phyloP scores from a whole-genome alignment of 2,888 invertebrate genomes.

The Brachypalpus laphriformis region DNA sequence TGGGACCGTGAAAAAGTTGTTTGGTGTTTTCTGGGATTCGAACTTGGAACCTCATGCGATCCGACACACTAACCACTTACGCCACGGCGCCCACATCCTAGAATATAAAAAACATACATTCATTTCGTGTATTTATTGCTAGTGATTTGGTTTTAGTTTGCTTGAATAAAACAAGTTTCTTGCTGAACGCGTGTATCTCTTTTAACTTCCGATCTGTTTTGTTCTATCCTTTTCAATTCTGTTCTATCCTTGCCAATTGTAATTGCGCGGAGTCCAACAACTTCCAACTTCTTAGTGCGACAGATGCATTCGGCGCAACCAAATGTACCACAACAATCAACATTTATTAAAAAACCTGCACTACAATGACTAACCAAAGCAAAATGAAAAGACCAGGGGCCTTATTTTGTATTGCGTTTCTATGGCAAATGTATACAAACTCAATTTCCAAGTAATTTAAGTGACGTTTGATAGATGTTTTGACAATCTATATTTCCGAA shows the following conservation, averaged over 20 bases:
- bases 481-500: no score
- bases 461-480: no score
- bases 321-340: constrained; percentile 25
- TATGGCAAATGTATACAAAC: no score
- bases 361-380: constrained; percentile 45
- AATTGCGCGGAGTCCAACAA: constrained; percentile 76
- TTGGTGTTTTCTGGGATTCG: no score
- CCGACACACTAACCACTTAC: no score
- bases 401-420: no score
- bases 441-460: no score
- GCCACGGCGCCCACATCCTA: no score
- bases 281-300: constrained; percentile 65
- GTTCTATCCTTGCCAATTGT: constrained; percentile 77
- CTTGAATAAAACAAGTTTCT: constrained; percentile 31
- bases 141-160: constrained; percentile 19
- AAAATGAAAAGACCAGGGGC: constrained; percentile 79
- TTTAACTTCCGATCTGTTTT: background rate
- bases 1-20: no score
- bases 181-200: background rate
- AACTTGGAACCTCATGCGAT: no score
- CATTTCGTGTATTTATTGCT: background rate
- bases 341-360: constrained; percentile 32
- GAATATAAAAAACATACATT: background rate
- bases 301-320: constrained; percentile 59
- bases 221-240: background rate